A percentile compares a stretch with the other conserved stretches of the same genome.
These are phyloP conservation scores for Automeris io DNA, from an alignment of 2,888 invertebrate genomes.

Conservation along the genomic window DNA sequence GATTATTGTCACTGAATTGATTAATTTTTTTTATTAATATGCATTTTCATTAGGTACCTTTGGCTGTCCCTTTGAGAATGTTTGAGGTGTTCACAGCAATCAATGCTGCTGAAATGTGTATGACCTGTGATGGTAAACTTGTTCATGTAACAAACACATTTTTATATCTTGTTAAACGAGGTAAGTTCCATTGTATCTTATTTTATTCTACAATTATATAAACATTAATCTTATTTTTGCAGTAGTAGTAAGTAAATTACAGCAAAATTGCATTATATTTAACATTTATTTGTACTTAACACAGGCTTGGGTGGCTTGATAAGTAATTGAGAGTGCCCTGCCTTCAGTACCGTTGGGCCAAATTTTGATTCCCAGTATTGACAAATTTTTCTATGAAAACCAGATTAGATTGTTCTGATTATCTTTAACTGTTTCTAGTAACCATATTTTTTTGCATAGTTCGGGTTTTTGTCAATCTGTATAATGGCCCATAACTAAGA, in stretches of 20 bases:
- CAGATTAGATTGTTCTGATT: no score
- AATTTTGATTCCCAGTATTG: no score
- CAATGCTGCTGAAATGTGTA: slow-evolving; percentile 46
- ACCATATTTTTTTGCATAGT: not conserved
- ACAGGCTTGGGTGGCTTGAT: no score
- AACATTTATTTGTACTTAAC: no score
- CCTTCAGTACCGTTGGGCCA: no score
- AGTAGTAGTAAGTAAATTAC: no score
- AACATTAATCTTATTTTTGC: no score
- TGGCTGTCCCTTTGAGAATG: slow-evolving; percentile 86
- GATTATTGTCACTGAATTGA: not conserved
- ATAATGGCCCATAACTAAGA: not conserved
- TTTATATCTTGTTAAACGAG: slow-evolving; percentile 75
- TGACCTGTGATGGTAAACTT: slow-evolving; percentile 46
- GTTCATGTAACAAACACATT: slow-evolving; percentile 59
- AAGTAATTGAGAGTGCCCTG: no score
- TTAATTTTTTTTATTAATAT: not conserved
- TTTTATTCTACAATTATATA: not conserved
- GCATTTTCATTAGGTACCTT: slow-evolving; percentile 51
- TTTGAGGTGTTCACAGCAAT: slow-evolving; percentile 85
- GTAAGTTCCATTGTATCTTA: slow-evolving; percentile 33
- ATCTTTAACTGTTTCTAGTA: no score
- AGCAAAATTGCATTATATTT: no score
- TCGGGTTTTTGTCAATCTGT: not conserved
- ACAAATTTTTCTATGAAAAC: no score